Evolutionary conservation across 2,113 vertebrate species (phyloP).

Genomic region (Galemys pyrenaicus): DNA sequence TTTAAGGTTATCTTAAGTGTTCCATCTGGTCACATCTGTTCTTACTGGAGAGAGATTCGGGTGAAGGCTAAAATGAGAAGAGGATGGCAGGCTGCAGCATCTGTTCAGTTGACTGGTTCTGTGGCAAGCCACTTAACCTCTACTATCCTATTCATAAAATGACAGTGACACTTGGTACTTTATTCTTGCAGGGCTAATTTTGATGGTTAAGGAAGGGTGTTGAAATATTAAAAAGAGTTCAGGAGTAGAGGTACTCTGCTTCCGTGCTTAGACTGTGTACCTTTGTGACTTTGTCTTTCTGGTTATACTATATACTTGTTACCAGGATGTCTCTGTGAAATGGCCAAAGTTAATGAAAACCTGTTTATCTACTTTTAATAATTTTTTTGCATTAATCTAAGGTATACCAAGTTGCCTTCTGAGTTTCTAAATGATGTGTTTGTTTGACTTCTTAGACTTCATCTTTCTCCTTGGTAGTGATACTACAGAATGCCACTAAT

Average conservation of each 20-base stretch:
- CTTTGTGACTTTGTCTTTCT: not conserved
- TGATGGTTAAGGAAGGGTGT: not conserved
- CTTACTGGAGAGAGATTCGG: not conserved
- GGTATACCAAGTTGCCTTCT: not conserved
- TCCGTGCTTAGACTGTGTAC: not conserved
- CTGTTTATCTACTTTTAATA: not conserved
- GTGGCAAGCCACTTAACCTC: not conserved
- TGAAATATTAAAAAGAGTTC: not conserved
- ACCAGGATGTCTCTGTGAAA: not conserved
- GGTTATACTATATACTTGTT: not conserved
- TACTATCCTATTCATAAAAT: not conserved
- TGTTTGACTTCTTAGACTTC: slow-evolving; percentile 13
- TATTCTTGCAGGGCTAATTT: not conserved
- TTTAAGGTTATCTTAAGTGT: not conserved
- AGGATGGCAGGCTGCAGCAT: not conserved
- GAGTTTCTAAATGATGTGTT: slow-evolving; percentile 28
- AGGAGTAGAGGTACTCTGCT: not conserved
- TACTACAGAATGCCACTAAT: not conserved
- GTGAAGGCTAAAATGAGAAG: not conserved
- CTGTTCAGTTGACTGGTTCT: not conserved
- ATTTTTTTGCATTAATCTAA: slow-evolving; percentile 17
- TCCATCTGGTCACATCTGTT: not conserved
- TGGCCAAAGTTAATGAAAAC: slow-evolving; percentile 3
- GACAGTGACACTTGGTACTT: not conserved
- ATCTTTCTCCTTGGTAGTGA: slow-evolving; percentile 4